A percentile compares a stretch with the other conserved stretches of the same genome.
These are phyloP conservation scores for Amphipoea oculea DNA, from an alignment of 2,888 invertebrate genomes.

Conservation along the genomic window DNA sequence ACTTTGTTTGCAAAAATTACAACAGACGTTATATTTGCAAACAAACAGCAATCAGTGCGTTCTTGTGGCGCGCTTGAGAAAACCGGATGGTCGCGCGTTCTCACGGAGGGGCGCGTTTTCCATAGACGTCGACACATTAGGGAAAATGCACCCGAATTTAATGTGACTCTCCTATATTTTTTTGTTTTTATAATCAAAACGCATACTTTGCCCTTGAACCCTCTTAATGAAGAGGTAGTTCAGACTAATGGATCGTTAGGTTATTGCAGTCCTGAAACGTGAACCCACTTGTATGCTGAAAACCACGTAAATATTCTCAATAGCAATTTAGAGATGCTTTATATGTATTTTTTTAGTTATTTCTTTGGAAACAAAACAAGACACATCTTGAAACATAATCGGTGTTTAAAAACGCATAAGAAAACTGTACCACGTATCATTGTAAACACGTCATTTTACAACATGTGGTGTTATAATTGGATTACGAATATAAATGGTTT, in stretches of 20 bases:
- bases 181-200: background rate
- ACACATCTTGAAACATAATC: conserved; percentile 3
- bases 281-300: background rate
- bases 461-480: conserved; percentile 52
- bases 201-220: too few species aligned
- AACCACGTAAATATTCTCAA: background rate
- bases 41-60: conserved; percentile 78
- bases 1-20: conserved; percentile 70
- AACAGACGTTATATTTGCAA: conserved; percentile 81
- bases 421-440: conserved; percentile 21
- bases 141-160: background rate
- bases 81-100: conserved; percentile 78
- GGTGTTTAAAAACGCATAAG: conserved; percentile 38
- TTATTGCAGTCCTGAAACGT: background rate
- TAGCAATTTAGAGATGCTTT: background rate
- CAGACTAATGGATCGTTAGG: background rate
- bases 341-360: background rate
- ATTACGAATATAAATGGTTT: conserved; percentile 49
- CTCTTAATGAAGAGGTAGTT: background rate
- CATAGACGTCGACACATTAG: conserved; percentile 73
- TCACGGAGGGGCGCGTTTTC: conserved; percentile 76
- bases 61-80: conserved; percentile 81
- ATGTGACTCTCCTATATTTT: background rate
- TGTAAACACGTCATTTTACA: conserved; percentile 32
- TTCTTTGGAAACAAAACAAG: background rate